Evolutionary conservation across 2,888 invertebrate species (phyloP).

Genomic region (Cataglyphis livida): DNA sequence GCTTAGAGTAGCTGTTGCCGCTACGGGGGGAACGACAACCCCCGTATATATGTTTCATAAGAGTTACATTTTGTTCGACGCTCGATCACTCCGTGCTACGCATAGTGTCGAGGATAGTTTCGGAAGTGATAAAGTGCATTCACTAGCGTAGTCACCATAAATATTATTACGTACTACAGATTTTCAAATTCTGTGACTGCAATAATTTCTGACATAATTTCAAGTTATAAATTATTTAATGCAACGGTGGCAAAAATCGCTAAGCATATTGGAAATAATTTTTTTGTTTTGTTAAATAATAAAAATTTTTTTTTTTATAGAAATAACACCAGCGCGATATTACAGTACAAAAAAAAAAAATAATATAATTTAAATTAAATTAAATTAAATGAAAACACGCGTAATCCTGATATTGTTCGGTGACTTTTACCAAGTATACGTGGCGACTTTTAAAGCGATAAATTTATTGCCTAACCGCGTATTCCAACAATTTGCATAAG

Average conservation of each 20-base stretch:
- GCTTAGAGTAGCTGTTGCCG: background rate
- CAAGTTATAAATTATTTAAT: no score
- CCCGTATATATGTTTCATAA: background rate
- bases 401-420: background rate
- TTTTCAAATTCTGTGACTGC: conserved; percentile 19
- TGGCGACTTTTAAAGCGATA: background rate
- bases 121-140: conserved; percentile 34
- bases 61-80: background rate
- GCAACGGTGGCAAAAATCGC: background rate
- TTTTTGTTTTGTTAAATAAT: background rate
- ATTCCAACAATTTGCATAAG: conserved; percentile 46
- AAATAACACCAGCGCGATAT: background rate
- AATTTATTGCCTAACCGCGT: conserved; percentile 4
- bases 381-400: background rate
- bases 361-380: background rate
- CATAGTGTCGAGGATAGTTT: conserved; percentile 5
- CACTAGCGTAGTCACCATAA: conserved; percentile 12
- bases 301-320: background rate
- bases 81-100: background rate
- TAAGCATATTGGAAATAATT: background rate
- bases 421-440: background rate
- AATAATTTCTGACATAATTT: conserved; percentile 25
- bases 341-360: background rate
- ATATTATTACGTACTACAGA: conserved; percentile 24
- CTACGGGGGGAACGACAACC: background rate